phyloP scores from a whole-genome alignment of 2,888 invertebrate species.

The Scaptomyza reducta region DNA sequence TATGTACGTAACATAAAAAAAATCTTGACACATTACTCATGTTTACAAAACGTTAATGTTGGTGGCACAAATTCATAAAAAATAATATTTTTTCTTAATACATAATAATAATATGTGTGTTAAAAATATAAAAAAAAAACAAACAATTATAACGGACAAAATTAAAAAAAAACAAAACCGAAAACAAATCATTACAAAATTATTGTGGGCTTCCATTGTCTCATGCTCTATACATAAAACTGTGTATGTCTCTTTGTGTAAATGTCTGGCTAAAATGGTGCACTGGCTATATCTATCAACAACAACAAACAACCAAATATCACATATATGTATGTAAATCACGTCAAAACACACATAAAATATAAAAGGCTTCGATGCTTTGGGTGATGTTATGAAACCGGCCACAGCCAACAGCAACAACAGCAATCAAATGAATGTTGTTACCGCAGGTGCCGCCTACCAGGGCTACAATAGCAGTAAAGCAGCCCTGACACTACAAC shows the following conservation, averaged over 20 bases:
- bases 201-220: constrained; percentile 67
- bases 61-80: constrained; percentile 81
- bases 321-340: constrained; percentile 39
- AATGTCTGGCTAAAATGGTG: constrained; percentile 71
- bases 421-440: constrained; percentile 82
- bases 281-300: constrained; percentile 58
- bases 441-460: constrained; percentile 81
- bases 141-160: constrained; percentile 35
- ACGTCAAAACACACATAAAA: constrained; percentile 6
- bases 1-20: constrained; percentile 71
- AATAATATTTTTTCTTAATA: constrained; percentile 13
- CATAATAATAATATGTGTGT: constrained; percentile 23
- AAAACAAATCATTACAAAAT: constrained; percentile 33
- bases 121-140: background rate
- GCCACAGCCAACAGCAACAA: constrained; percentile 79
- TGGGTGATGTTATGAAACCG: constrained; percentile 90
- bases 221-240: constrained; percentile 49
- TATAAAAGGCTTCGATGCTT: constrained; percentile 88
- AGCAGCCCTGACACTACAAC: constrained; percentile 61
- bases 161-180: constrained; percentile 18
- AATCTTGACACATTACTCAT: constrained; percentile 53
- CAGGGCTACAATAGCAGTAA: constrained; percentile 56
- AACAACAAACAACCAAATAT: constrained; percentile 35
- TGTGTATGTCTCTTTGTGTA: constrained; percentile 76
- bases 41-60: constrained; percentile 65